Conservation (phyloP, 2,888 invertebrate genomes). For the Lasioglossum lativentre region DNA sequence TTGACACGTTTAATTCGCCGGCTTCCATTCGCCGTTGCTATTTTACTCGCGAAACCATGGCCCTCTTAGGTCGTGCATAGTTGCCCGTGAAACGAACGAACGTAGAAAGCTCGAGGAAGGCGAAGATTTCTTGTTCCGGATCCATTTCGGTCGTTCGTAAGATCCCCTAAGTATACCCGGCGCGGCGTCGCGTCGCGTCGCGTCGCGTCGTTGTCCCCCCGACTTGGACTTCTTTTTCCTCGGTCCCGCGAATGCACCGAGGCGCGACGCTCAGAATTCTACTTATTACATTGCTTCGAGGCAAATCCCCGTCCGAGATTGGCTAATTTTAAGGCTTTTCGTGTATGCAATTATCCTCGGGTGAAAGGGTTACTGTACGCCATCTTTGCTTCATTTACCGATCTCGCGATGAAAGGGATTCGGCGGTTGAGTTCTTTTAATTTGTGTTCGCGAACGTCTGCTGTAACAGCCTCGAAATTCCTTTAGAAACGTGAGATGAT, state of each 20-base stretch:
- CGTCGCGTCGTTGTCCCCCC: conserved; percentile 15
- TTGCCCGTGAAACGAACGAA: conserved; percentile 28
- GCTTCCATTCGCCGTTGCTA: background rate
- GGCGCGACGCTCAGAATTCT: conserved; percentile 39
- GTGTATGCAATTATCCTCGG: conserved; percentile 15
- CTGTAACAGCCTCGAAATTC: background rate
- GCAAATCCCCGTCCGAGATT: conserved; percentile 22
- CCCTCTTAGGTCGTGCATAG: background rate
- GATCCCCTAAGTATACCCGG: conserved; percentile 31
- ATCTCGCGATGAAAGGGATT: background rate
- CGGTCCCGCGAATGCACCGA: background rate
- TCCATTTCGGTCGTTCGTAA: conserved; percentile 50
- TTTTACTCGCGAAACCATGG: conserved; percentile 27
- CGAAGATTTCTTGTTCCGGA: conserved; percentile 52
- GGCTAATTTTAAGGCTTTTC: conserved; percentile 46
- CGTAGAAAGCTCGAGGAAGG: conserved; percentile 15
- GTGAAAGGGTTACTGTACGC: background rate
- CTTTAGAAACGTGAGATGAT: background rate
- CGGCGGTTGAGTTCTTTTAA: background rate
- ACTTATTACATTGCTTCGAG: conserved; percentile 38
- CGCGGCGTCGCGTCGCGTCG: too few species aligned
- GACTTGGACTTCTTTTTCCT: conserved; percentile 41
- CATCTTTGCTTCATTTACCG: background rate
- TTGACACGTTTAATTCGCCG: conserved; percentile 28
- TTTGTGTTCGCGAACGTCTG: background rate